Conservation (phyloP, 1,140 invertebrate species). For the Acyrthosiphon pisum region DNA sequence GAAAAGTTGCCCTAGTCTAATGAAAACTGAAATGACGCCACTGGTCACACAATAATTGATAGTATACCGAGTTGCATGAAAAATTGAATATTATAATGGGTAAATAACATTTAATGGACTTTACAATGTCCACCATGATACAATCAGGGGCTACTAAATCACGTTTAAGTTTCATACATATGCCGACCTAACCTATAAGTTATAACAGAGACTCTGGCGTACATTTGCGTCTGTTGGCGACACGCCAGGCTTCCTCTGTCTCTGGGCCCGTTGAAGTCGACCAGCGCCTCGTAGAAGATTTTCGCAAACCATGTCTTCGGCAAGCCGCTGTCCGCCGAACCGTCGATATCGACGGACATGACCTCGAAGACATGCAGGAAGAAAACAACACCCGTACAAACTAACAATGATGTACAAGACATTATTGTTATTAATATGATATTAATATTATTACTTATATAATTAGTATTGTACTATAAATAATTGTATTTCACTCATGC, state of each 20-base stretch:
- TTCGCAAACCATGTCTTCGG: neutral
- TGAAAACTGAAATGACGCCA: no score
- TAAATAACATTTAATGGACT: no score
- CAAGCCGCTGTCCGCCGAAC: no score
- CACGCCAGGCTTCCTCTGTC: neutral
- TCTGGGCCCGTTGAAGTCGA: neutral
- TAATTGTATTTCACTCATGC: neutral
- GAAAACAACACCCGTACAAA: neutral
- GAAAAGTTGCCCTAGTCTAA: no score
- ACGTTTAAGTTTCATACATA: no score
- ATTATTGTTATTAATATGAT: neutral
- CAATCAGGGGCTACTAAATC: no score
- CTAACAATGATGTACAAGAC: neutral
- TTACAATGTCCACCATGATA: no score
- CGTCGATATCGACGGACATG: neutral
- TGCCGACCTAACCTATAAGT: no score
- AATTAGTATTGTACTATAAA: neutral
- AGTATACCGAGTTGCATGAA: no score
- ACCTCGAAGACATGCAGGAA: neutral
- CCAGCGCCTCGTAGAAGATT: neutral
- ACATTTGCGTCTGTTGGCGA: constrained; percentile 30
- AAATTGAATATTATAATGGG: no score
- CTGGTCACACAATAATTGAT: no score
- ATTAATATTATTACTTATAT: neutral
- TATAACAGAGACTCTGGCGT: no score